These are phyloP conservation scores for Avahi laniger DNA, from an alignment of 2,797 vertebrate species.

Conservation along the genomic window DNA sequence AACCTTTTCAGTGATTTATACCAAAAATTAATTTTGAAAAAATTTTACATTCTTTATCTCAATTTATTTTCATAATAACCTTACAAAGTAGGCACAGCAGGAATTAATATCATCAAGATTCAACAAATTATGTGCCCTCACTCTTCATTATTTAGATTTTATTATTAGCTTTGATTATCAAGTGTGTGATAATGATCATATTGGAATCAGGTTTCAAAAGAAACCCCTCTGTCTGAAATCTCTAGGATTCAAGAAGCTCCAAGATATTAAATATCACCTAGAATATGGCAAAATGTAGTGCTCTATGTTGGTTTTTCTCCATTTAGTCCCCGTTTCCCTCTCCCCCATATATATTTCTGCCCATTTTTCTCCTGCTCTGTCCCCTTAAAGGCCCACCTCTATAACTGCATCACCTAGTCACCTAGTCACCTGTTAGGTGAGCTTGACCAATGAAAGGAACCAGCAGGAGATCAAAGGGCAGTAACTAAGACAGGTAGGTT, in stretches of 20 bases:
- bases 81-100: not conserved
- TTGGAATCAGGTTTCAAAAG: not conserved
- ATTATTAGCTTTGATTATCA: slow-evolving; percentile 1
- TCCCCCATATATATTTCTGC: not conserved
- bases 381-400: not conserved
- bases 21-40: not conserved
- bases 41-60: not conserved
- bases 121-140: not conserved
- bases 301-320: not conserved
- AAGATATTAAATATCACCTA: not conserved
- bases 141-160: slow-evolving; percentile 25
- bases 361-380: not conserved
- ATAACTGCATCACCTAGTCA: not conserved
- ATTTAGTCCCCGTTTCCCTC: not conserved
- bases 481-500: not conserved
- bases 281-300: not conserved
- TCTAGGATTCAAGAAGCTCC: slow-evolving; percentile 7
- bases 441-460: not conserved
- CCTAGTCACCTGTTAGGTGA: not conserved
- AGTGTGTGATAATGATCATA: not conserved
- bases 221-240: slow-evolving; percentile 14
- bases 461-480: not conserved
- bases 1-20: not conserved
- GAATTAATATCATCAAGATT: not conserved
- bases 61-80: slow-evolving; percentile 32